These are phyloP conservation scores for Lepus timidus DNA, from an alignment of 2,113 vertebrate genomes.

Conservation along the genomic window DNA sequence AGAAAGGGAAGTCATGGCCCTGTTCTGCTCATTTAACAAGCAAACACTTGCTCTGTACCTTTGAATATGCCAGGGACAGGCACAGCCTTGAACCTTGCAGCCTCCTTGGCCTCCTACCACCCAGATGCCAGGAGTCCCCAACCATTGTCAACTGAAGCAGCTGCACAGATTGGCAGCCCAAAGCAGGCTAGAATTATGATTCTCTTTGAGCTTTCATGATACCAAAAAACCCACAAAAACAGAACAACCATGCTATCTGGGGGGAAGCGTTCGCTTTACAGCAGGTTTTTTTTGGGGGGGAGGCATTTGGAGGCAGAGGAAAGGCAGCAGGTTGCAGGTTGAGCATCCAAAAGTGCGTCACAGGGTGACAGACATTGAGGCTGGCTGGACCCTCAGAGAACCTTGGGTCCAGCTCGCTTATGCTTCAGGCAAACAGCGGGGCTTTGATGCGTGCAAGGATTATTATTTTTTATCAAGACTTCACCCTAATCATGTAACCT, in stretches of 20 bases:
- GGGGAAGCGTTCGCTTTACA: neutral
- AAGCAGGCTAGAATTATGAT: neutral
- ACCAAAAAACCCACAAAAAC: neutral
- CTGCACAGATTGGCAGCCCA: neutral
- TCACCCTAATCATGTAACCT: neutral
- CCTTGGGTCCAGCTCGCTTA: neutral
- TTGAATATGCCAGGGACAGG: neutral
- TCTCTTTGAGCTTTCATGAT: neutral
- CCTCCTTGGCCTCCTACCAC: neutral
- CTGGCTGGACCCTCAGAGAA: neutral
- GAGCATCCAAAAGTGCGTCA: neutral
- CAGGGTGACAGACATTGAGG: neutral
- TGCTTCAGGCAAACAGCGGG: neutral
- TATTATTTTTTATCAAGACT: neutral
- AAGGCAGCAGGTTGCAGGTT: neutral
- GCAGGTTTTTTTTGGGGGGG: neutral
- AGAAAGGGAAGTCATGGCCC: no score
- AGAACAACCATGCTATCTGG: neutral
- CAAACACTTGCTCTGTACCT: neutral
- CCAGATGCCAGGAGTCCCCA: neutral
- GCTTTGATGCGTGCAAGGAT: neutral
- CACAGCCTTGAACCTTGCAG: neutral
- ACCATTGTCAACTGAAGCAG: neutral
- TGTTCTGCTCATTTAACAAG: neutral
- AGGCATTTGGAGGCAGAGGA: neutral